These are phyloP conservation scores for Pristionchus maxplancki DNA, from an alignment of 2,888 invertebrate genomes.

Conservation along the genomic window DNA sequence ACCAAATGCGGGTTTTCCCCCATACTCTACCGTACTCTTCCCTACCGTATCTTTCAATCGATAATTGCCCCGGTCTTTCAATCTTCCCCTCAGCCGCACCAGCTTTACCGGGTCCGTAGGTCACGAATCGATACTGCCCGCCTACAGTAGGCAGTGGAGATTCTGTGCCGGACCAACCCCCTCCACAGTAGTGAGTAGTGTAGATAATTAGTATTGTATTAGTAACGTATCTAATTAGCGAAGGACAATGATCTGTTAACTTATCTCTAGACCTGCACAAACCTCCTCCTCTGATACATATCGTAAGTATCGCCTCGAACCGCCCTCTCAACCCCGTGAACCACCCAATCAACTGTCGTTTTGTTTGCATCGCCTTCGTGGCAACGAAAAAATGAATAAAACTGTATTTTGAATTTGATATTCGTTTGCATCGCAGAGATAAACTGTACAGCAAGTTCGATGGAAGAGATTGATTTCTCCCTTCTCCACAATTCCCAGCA, in stretches of 20 bases:
- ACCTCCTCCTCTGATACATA: constrained; percentile 11
- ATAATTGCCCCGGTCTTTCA: constrained; percentile 33
- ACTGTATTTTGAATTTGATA: constrained; percentile 3
- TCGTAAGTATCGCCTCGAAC: neutral
- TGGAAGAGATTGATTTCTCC: too few relatives aligned
- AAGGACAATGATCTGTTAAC: constrained; percentile 32
- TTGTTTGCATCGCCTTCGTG: constrained; percentile 23
- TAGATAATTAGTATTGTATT: constrained; percentile 25
- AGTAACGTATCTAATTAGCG: constrained; percentile 25
- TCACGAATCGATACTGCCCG: neutral
- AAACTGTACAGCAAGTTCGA: too few relatives aligned
- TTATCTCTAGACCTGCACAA: neutral
- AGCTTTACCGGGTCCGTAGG: constrained; percentile 28
- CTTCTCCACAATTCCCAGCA: too few relatives aligned
- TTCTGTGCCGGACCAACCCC: constrained; percentile 16
- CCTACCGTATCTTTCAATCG: constrained; percentile 8
- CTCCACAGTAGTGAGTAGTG: constrained; percentile 26
- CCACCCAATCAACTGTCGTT: constrained; percentile 23
- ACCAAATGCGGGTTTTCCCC: constrained; percentile 25
- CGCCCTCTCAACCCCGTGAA: neutral
- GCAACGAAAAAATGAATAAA: constrained; percentile 26
- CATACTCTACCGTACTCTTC: neutral
- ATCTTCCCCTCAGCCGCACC: constrained; percentile 22
- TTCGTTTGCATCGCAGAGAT: neutral
- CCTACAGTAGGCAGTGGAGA: neutral